phyloP scores from a whole-genome alignment of 2,113 vertebrate species.

The Urocynchramus pylzowi region DNA sequence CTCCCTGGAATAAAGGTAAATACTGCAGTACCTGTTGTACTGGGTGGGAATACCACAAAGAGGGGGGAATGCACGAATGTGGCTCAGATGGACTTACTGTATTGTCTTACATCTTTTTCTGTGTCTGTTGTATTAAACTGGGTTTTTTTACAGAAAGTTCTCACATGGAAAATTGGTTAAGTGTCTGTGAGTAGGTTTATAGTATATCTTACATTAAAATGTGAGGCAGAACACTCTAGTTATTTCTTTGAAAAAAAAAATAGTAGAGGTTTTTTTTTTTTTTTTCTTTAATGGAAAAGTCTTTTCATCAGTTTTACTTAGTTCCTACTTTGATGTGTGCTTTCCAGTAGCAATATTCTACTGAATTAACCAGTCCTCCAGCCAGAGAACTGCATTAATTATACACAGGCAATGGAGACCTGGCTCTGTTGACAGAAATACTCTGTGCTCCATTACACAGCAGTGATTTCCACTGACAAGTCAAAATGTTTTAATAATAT shows the following conservation, averaged over 20 bases:
- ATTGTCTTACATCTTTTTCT: neutral
- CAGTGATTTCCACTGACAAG: neutral
- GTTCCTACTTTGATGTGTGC: neutral
- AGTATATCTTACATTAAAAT: neutral
- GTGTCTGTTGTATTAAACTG: neutral
- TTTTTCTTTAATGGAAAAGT: neutral
- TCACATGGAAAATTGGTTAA: neutral
- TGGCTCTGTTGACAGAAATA: neutral
- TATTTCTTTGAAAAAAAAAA: neutral
- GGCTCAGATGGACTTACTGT: neutral
- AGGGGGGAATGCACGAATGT: neutral
- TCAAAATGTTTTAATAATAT: neutral
- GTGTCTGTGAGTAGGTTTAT: neutral
- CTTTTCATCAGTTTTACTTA: neutral
- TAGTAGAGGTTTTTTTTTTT: neutral
- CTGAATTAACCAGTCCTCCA: neutral
- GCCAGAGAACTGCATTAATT: neutral
- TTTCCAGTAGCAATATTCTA: neutral
- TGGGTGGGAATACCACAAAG: neutral
- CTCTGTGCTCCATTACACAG: neutral
- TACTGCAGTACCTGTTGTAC: conserved; percentile 36
- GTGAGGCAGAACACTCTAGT: neutral
- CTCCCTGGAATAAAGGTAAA: conserved; percentile 99
- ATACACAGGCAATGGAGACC: neutral
- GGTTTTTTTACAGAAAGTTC: neutral